Conservation (phyloP, 2,888 invertebrate genomes). For the Lochmaea capreae region DNA sequence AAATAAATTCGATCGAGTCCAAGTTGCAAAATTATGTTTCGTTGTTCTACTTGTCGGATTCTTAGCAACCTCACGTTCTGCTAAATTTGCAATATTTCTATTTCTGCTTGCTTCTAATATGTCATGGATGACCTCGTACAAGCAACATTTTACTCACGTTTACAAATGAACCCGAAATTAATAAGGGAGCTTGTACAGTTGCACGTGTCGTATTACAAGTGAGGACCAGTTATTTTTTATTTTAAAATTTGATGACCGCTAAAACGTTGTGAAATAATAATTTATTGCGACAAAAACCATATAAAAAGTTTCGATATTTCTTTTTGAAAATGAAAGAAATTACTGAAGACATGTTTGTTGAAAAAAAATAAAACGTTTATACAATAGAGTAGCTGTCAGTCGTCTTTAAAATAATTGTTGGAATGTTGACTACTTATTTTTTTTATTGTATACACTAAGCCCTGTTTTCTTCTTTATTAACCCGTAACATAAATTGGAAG, state of each 20-base stretch:
- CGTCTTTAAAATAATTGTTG: no score
- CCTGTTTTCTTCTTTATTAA: no score
- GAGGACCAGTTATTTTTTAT: not conserved
- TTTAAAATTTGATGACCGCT: not conserved
- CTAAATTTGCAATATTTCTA: constrained; percentile 44
- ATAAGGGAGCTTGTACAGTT: constrained; percentile 8
- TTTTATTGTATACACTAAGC: no score
- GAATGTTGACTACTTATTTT: no score
- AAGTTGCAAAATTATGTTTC: constrained; percentile 37
- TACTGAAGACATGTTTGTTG: no score
- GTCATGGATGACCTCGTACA: constrained; percentile 43
- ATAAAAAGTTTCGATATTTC: not conserved
- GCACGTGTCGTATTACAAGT: constrained; percentile 8
- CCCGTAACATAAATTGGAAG: no score
- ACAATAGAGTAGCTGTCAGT: no score
- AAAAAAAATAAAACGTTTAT: no score
- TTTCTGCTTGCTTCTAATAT: constrained; percentile 42
- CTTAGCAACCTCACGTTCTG: constrained; percentile 47
- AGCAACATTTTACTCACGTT: constrained; percentile 37
- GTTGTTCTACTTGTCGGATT: constrained; percentile 41
- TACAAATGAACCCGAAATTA: constrained; percentile 26
- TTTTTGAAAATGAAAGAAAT: no score
- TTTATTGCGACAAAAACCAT: not conserved
- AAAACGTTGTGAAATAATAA: not conserved
- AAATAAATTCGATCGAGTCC: constrained; percentile 23